These are phyloP conservation scores for Conus ventricosus DNA, from an alignment of 1,140 invertebrate genomes.

Conservation along the genomic window DNA sequence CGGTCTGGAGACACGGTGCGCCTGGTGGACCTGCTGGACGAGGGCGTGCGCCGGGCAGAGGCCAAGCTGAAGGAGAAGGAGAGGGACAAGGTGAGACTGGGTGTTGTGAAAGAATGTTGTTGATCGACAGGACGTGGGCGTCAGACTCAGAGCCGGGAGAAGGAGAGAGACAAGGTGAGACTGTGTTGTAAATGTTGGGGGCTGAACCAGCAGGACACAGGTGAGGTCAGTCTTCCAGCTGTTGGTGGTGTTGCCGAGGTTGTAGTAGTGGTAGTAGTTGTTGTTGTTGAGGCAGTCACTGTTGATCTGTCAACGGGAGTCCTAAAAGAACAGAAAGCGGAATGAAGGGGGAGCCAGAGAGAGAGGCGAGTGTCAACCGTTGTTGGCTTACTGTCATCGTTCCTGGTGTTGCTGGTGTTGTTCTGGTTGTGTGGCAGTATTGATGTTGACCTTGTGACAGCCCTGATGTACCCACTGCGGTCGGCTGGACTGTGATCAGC, in stretches of 20 bases:
- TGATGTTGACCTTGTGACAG: no score
- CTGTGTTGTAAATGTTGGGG: no score
- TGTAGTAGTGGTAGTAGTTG: background rate
- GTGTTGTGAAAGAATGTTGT: no score
- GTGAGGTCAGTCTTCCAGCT: background rate
- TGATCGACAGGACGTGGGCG: background rate
- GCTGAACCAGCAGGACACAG: background rate
- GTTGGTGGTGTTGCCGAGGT: background rate
- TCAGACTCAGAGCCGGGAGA: no score
- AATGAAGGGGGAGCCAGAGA: no score
- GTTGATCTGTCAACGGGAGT: background rate
- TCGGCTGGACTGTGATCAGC: no score
- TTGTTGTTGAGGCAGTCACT: background rate
- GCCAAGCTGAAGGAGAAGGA: constrained; percentile 94
- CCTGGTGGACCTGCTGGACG: constrained; percentile 92
- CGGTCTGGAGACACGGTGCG: constrained; percentile 95
- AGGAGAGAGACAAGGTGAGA: background rate
- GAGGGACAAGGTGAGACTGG: constrained; percentile 82
- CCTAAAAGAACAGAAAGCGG: no score
- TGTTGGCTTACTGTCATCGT: no score
- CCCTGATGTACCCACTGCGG: no score
- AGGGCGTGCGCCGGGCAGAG: constrained; percentile 89
- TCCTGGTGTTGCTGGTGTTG: no score
- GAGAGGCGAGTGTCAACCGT: no score
- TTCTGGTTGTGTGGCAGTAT: no score